These are phyloP conservation scores for Myotis pilosus DNA, from an alignment of 2,797 vertebrate species.

Conservation along the genomic window DNA sequence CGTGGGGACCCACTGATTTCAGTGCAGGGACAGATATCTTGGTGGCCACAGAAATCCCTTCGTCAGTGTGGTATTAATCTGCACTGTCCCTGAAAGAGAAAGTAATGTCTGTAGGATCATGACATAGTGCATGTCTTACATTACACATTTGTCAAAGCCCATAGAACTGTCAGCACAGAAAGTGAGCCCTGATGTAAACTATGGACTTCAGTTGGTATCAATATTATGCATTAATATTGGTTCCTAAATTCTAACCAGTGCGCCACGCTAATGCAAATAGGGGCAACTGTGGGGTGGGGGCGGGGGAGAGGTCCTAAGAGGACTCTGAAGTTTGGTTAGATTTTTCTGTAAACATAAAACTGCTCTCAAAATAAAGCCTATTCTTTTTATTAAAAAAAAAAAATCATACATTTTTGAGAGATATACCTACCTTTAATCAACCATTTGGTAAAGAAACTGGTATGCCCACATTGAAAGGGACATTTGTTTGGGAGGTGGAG, in stretches of 20 bases:
- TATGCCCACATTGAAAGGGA: background rate
- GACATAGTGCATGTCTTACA: background rate
- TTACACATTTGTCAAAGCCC: background rate
- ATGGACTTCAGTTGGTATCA: background rate
- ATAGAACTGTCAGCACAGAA: background rate
- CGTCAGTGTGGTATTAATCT: background rate
- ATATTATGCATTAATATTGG: background rate
- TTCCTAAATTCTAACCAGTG: background rate
- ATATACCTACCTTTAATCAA: background rate
- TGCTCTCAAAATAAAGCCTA: background rate
- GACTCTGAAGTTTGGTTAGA: background rate
- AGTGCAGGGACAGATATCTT: background rate
- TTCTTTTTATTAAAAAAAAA: background rate
- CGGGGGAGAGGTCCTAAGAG: background rate
- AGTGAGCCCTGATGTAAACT: background rate
- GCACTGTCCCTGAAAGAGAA: background rate
- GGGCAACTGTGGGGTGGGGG: background rate
- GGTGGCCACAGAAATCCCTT: background rate
- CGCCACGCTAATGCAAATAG: background rate
- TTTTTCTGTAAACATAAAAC: background rate
- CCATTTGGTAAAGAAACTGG: background rate
- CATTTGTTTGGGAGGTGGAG: background rate
- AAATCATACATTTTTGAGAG: background rate
- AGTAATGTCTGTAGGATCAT: background rate
- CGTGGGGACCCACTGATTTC: background rate